Conservation (phyloP, 2,888 invertebrate genomes). For the Altica lythri region DNA sequence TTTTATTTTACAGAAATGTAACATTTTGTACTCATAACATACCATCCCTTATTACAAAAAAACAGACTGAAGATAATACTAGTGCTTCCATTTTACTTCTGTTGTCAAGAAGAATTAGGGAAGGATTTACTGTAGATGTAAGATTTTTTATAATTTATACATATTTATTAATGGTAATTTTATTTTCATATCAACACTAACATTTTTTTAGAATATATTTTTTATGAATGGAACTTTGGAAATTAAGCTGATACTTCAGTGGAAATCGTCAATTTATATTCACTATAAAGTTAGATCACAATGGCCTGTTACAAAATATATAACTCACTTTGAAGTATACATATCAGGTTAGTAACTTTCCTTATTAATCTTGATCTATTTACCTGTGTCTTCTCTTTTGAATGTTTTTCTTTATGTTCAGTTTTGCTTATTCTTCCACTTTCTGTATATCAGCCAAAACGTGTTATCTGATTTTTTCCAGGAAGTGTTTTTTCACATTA, state of each 20-base stretch:
- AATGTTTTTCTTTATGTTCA: no score
- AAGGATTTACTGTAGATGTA: slow-evolving; percentile 74
- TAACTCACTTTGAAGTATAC: slow-evolving; percentile 54
- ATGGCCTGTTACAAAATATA: slow-evolving; percentile 62
- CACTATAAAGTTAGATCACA: slow-evolving; percentile 67
- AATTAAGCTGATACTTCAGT: slow-evolving; percentile 69
- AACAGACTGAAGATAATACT: slow-evolving; percentile 68
- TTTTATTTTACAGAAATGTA: slow-evolving; percentile 56
- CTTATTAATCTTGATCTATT: not conserved
- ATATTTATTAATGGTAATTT: no score
- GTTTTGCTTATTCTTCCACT: no score
- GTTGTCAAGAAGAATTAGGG: slow-evolving; percentile 73
- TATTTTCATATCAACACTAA: no score
- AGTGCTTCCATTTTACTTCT: slow-evolving; percentile 67
- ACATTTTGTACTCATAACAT: slow-evolving; percentile 63
- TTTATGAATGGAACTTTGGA: slow-evolving; percentile 63
- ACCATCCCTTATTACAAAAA: slow-evolving; percentile 63
- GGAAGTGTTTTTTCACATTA: no score
- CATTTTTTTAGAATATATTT: slow-evolving; percentile 59
- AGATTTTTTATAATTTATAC: slow-evolving; percentile 34
- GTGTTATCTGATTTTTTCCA: no score
- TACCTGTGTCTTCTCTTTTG: not conserved
- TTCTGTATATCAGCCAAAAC: no score
- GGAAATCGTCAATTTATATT: slow-evolving; percentile 73
- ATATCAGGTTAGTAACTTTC: slow-evolving; percentile 52